Evolutionary conservation across 2,888 invertebrate genomes (phyloP), one percentile per base, ranked within the genome.

Genomic region (Allophyes oxyacanthae): DNA sequence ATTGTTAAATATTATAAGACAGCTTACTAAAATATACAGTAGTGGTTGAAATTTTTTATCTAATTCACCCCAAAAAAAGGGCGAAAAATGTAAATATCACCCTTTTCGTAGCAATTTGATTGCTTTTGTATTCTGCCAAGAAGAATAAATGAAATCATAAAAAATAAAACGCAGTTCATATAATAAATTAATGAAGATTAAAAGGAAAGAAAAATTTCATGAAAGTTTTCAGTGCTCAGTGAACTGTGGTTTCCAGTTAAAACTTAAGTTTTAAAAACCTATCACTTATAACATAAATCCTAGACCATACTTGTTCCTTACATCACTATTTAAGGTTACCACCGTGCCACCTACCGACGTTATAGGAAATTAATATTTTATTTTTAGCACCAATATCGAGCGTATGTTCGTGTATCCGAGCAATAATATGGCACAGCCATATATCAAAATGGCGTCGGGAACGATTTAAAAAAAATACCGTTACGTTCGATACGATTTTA

Each of bases 321-420:
- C 79, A 79, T 82, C 75, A 64, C 61, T 48, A 61, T 56, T 66
- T 75, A 73, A 80, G 82, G 87, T 87, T 83, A 80, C 80, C 82
- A 75, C 71, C 80, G 81, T 79, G 81, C 86, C 84, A 85, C 83
- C 79, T 81, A 75, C 70, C 81, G 69, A 83, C 84, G 81, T 84
- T 82, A 87, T 82, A 84, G 89, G 85, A 88, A 91, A 91, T 91
- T 90, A 90, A 90, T 87, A 86, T 88, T 89, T 89, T 90, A 91
- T 91, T 91, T 91, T 87, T 89, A 90, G 89, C 79, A 58, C 78
- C 81, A 78, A 85, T 81, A 82, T 75, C 65, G 72, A 73, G 65
- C 77, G 74, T 75, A 78, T 77, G 78, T 88, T 87, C 90, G 88
- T 89, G 90, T 83, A 80, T 66, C 74, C 72, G 65, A 70, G 85